Evolutionary conservation across 1,140 invertebrate species (phyloP).

Genomic region (Cydia amplana): DNA sequence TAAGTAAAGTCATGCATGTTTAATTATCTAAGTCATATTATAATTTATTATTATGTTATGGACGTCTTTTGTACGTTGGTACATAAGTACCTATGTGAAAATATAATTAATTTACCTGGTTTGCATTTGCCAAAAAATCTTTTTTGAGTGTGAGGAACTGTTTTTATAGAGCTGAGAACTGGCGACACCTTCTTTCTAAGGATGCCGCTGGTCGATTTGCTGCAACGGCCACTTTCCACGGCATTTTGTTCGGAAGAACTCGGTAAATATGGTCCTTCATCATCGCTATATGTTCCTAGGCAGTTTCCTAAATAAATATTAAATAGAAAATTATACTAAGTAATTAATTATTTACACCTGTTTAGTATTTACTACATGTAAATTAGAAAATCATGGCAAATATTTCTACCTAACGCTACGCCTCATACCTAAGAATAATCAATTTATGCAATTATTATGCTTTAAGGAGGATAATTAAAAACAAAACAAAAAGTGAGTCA

Average conservation of each 20-base stretch:
- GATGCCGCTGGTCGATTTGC: conserved; percentile 33
- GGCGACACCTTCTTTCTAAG: neutral
- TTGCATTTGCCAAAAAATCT: conserved; percentile 65
- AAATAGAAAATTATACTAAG: neutral
- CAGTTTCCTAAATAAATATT: conserved; percentile 50
- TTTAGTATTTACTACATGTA: neutral
- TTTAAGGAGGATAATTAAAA: too few species aligned
- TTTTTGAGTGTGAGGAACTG: conserved; percentile 37
- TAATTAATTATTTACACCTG: neutral
- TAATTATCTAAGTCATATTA: too few species aligned
- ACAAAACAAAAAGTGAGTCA: conserved; percentile 18
- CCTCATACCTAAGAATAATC: neutral
- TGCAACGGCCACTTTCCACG: conserved; percentile 6
- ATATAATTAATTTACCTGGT: conserved; percentile 51
- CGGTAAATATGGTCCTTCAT: conserved; percentile 48
- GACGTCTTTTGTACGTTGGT: too few species aligned
- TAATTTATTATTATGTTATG: too few species aligned
- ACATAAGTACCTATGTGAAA: too few species aligned
- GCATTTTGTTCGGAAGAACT: conserved; percentile 31
- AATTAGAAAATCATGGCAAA: neutral
- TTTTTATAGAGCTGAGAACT: conserved; percentile 30
- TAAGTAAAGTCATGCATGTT: too few species aligned
- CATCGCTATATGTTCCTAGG: conserved; percentile 51
- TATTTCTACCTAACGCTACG: neutral
- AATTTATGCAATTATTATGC: too few species aligned